Evolutionary conservation across 2,113 vertebrate genomes (phyloP), one percentile per base, ranked within the genome.

Genomic region (Phyllostomus discolor): DNA sequence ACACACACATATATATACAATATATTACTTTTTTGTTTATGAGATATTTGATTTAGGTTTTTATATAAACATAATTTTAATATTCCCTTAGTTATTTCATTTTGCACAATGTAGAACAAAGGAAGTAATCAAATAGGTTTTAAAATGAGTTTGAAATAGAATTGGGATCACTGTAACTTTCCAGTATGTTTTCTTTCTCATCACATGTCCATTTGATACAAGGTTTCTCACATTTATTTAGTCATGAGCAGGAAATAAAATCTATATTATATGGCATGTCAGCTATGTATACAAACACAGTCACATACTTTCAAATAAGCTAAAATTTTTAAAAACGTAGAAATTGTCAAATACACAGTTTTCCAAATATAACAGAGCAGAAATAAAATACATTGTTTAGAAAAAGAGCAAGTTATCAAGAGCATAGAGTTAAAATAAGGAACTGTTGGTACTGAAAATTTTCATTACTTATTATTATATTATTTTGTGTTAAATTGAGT

Each of bases 141-240:
- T 22, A 85, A 89, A 83, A 31, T 4, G 0, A 46, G 48, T 82
- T 95, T 97, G 52, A 84, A 88, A 96, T 97, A 7, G 38, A 81
- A 69, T 62, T n/a, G 6, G 24, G 17, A 83, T 62, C 14, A 14
- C 4, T 43, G 7, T 80, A 41, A 80, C 3, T 92, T 81, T 86
- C 90, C 48, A 84, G 59, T 59, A 76, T 14, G 0, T 92, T 96
- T 90, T 82, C 35, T 79, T 88, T 43, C 22, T 19, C 76, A 41
- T 41, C 41, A 28, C 1, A 28, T 62, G 10, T 8, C 52, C 15
- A 80, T 43, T 52, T 79, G 31, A 67, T 50, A 31, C 2, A 52
- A 43, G 19, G 7, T 54, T 91, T 81, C 31, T 85, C 28, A 73
- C 7, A 67, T 0, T 79, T 72, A 54, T 73, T 84, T 92, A 79